phyloP scores from a whole-genome alignment of 2,113 vertebrate species.

The Brachyhypopomus gauderio region DNA sequence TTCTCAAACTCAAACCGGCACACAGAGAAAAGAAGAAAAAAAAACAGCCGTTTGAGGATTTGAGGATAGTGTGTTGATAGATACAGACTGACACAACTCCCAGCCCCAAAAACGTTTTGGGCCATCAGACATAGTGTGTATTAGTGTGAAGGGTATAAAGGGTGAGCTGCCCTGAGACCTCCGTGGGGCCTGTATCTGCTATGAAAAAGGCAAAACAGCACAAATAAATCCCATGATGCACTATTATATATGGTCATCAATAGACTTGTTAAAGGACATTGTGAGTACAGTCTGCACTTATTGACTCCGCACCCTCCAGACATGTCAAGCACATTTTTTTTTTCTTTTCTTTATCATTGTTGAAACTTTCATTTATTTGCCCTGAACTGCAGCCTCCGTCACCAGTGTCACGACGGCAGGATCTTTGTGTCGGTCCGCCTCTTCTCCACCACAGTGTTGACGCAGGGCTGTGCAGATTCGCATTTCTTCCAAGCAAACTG shows the following conservation, averaged over 20 bases:
- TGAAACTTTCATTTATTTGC: neutral
- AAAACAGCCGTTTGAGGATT: conserved; percentile 73
- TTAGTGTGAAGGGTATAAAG: conserved; percentile 79
- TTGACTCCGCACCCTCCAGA: conserved; percentile 27
- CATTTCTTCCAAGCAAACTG: neutral
- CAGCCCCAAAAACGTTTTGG: conserved; percentile 77
- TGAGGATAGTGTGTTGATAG: conserved; percentile 77
- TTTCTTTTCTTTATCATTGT: neutral
- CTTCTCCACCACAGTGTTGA: neutral
- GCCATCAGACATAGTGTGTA: conserved; percentile 82
- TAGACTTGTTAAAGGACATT: conserved; percentile 8
- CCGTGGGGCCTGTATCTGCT: conserved; percentile 86
- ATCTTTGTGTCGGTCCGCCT: neutral
- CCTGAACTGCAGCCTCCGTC: neutral
- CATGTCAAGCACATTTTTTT: neutral
- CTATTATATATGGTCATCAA: conserved; percentile 76
- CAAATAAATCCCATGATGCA: conserved; percentile 88
- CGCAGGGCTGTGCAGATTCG: too few species aligned
- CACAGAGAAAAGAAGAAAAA: conserved; percentile 44
- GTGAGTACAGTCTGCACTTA: neutral
- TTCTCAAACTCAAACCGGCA: conserved; percentile 41
- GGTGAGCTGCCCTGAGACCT: conserved; percentile 82
- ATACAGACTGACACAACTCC: conserved; percentile 60
- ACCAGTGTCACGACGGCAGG: neutral
- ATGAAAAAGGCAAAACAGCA: conserved; percentile 65